Percentiles rank a stretch among this genome's conserved stretches.
Evolutionary conservation across 2,888 invertebrate species (phyloP).

Genomic region (Steinernema scapterisci): DNA sequence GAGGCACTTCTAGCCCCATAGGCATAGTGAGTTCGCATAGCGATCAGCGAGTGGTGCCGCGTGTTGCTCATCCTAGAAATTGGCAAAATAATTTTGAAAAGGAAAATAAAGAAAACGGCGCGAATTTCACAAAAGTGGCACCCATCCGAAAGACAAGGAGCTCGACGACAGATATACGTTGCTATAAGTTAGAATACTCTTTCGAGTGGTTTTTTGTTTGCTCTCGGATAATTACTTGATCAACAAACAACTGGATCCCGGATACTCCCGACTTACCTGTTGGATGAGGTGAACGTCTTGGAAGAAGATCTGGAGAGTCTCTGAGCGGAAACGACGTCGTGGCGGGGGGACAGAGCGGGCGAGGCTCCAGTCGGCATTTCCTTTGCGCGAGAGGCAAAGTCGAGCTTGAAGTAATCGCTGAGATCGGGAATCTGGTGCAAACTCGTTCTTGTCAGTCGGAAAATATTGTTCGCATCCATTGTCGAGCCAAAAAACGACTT

Average conservation of each 20-base stretch:
- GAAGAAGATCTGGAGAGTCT: slow-evolving; percentile 15
- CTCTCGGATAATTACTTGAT: not conserved
- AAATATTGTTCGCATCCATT: slow-evolving; percentile 11
- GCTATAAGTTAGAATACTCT: not conserved
- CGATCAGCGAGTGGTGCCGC: slow-evolving; percentile 8
- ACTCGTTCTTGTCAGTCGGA: slow-evolving; percentile 17
- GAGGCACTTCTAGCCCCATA: slow-evolving; percentile 15
- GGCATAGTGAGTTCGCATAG: slow-evolving; percentile 12
- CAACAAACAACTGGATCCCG: not conserved
- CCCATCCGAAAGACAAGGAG: too few species aligned
- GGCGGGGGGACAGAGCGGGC: not conserved
- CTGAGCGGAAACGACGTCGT: not conserved
- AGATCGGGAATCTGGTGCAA: slow-evolving; percentile 26
- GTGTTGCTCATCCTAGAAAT: slow-evolving; percentile 20
- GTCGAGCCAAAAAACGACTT: not conserved
- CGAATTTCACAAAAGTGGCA: too few species aligned
- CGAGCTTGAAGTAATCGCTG: slow-evolving; percentile 23
- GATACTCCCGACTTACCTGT: not conserved
- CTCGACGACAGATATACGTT: too few species aligned
- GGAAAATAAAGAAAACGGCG: too few species aligned
- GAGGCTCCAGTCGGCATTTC: not conserved
- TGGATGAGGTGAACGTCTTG: not conserved
- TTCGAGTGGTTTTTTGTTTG: slow-evolving; percentile 16
- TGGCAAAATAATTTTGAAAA: too few species aligned
- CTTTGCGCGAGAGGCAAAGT: slow-evolving; percentile 1